Evolutionary conservation across 2,888 invertebrate genomes (phyloP), one percentile per base, ranked within the genome.

Genomic region (Atherix ibis): DNA sequence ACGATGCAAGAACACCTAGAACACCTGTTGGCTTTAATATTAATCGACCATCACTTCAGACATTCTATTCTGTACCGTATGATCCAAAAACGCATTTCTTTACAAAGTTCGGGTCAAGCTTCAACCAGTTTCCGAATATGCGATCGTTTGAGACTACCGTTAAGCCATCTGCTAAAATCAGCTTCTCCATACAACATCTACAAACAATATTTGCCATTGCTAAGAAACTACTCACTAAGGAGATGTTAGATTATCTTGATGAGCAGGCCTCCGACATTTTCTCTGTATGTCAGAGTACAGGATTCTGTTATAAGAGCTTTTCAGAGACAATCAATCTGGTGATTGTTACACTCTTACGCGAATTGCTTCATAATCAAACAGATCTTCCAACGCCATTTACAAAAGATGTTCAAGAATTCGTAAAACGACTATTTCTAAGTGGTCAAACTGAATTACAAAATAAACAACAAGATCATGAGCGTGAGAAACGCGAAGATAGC

Each of bases 281-380:
- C 50, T 67, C 72, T 15, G 71, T 76, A 19, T 75, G 73, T 42
- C 74, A 75, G 52, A 76, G 77, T 30, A 70, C 77, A 60, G 73
- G 81, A 31, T 94, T 89, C 53, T 89, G 91, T 1, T 95, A 95
- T 62, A 83, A 84, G 52, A 85, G 87, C 1, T 89, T 94, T 54
- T 92, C 89, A 39, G 97, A 98, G 62, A 89, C 89, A 0, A 65
- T 97, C 35, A 92, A 88, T 56, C 65, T 97, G 35, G 92, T 92
- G 1, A 76, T 92, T 71, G 85, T 97, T 1, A 87, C 92, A 0
- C 62, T 97, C 33, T 62, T 98, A 39, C 67, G 92, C 40, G 95
- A 98, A 56, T 62, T 97, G 34, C 62, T 95, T 38, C 87, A 89
- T 50, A 80, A 84, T 52, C 89, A 92, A 52, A 79, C 78, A 40